A percentile compares a stretch with the other conserved stretches of the same genome.
These are phyloP conservation scores for Herpetotheres cachinnans DNA, from an alignment of 2,113 vertebrate genomes.

Conservation along the genomic window DNA sequence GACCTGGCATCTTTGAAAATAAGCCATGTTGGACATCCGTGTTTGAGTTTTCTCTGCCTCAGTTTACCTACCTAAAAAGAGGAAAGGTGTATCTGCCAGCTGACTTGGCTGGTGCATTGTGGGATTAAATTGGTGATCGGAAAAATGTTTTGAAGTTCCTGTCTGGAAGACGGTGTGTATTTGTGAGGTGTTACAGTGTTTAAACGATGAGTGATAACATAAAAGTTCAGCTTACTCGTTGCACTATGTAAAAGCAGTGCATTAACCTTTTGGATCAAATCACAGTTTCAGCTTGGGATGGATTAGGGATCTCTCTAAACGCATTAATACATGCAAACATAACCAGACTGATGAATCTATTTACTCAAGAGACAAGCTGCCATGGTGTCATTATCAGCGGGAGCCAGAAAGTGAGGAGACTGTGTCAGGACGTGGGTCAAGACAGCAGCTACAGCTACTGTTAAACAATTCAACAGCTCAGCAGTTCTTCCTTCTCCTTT, in stretches of 20 bases:
- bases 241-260: not conserved
- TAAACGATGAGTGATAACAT: not conserved
- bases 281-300: not conserved
- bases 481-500: not conserved
- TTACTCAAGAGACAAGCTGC: not conserved
- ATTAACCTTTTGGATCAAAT: not conserved
- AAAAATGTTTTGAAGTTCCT: not conserved
- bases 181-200: not conserved
- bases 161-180: not conserved
- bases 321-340: not conserved
- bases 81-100: not conserved
- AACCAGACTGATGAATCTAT: not conserved
- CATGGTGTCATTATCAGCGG: not conserved
- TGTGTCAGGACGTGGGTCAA: not conserved
- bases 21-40: accelerated
- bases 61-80: not conserved
- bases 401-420: not conserved
- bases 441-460: not conserved
- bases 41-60: not conserved
- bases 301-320: not conserved
- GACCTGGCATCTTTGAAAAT: not conserved
- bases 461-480: not conserved
- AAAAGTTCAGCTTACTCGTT: not conserved
- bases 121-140: not conserved
- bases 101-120: not conserved